Evolutionary conservation across 2,113 vertebrate genomes (phyloP).

Genomic region (Tetrao urogallus): DNA sequence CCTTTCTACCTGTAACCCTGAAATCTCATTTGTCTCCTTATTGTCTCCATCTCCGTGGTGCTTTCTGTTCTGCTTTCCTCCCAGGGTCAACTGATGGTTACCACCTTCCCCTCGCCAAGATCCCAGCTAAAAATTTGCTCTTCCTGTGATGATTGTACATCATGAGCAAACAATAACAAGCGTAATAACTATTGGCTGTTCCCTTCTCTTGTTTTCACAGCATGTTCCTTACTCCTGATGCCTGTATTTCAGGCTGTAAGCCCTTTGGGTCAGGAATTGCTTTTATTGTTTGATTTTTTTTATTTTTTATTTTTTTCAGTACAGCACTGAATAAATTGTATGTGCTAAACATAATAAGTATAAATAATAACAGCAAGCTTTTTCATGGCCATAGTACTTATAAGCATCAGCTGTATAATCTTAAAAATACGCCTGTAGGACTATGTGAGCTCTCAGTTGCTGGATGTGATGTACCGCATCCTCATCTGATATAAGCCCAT

Average conservation of each 20-base stretch:
- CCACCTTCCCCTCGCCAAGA: neutral
- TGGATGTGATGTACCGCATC: neutral
- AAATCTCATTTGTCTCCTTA: neutral
- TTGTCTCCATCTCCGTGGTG: neutral
- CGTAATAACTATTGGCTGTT: conserved; percentile 34
- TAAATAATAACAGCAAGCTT: conserved; percentile 16
- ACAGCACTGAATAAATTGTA: neutral
- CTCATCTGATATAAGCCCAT: neutral
- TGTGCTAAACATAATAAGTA: neutral
- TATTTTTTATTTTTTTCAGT: neutral
- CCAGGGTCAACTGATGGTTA: neutral
- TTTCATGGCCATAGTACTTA: conserved; percentile 2
- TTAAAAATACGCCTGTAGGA: neutral
- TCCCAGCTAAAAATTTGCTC: conserved; percentile 29
- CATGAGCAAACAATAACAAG: neutral
- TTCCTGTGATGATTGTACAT: conserved; percentile 61
- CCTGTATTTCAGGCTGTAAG: conserved; percentile 42
- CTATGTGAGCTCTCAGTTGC: neutral
- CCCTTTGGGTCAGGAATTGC: conserved; percentile 29
- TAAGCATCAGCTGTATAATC: conserved; percentile 15
- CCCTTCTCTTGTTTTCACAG: conserved; percentile 41
- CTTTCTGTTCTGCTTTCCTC: neutral
- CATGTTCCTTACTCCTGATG: conserved; percentile 32
- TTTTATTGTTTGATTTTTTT: neutral
- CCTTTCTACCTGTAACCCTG: neutral